Percentiles rank a stretch among this genome's conserved stretches.
Evolutionary conservation across 1,140 invertebrate species (phyloP).

Genomic region (Musca domestica): DNA sequence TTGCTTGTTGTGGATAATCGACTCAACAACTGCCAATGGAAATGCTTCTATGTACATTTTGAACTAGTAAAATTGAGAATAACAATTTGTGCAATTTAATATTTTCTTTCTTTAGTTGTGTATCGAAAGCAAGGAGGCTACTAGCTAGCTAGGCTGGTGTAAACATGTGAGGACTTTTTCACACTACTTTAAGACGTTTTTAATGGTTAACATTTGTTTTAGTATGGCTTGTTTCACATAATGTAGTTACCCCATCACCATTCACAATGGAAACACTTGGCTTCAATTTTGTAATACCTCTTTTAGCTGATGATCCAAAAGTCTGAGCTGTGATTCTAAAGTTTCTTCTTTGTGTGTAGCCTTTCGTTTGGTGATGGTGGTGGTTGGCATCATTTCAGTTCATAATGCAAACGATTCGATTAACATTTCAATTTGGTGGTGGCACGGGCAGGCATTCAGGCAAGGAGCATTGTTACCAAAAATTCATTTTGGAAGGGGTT

Average conservation of each 20-base stretch:
- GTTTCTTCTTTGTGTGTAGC: slow-evolving; percentile 96
- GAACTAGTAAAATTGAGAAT: slow-evolving; percentile 52
- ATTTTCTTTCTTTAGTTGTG: slow-evolving; percentile 44
- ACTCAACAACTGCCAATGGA: background rate
- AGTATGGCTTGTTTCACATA: background rate
- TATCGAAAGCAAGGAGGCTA: no score
- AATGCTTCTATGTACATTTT: slow-evolving; percentile 42
- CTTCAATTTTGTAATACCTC: slow-evolving; percentile 69
- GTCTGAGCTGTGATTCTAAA: slow-evolving; percentile 90
- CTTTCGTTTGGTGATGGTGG: slow-evolving; percentile 57
- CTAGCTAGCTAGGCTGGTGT: no score
- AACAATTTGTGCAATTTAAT: slow-evolving; percentile 54
- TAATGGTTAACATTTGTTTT: no score
- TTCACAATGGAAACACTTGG: background rate
- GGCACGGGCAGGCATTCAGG: background rate
- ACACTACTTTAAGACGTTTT: no score
- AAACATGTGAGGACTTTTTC: no score
- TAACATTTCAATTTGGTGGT: slow-evolving; percentile 3
- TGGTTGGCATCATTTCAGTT: background rate
- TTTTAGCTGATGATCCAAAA: slow-evolving; percentile 87
- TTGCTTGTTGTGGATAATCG: background rate
- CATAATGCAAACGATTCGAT: background rate
- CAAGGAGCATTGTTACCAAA: no score
- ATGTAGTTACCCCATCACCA: slow-evolving; percentile 3
- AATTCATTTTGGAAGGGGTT: background rate